Base-by-base conservation (phyloP, 64 coral and sea anemone species). In the Stichodactyla mertensii region DNA sequence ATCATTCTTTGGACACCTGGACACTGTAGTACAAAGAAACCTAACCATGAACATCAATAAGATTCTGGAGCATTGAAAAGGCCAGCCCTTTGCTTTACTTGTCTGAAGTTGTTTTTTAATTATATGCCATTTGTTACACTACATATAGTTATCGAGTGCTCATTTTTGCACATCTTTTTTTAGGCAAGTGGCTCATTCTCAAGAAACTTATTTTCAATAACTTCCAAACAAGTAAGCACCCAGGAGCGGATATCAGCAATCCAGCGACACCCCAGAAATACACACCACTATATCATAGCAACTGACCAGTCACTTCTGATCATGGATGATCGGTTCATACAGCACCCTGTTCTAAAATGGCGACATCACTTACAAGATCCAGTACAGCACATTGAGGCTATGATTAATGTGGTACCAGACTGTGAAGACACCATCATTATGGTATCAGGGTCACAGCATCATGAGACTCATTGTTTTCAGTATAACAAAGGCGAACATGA, bases 221-320 rank as follows among this genome's bases (percentile, higher is more conserved):
- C 92, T 78, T 98, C 96, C 55, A 60, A 54, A 52, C 87, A 98
- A 64, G 71, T 98, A 7, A 84, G 83, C 77, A 84, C 31, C 22
- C 88, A 84, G 82, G 96, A 98, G 57, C 82, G 87, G 27, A 83
- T 98, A 77, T 89, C 96, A 19, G 87, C 92, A 45, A 80, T 98
- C 78, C 96, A 98, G 56, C 89, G 93, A 10, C 71, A 92, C 10
- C 82, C 87, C 16, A 11, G 83, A 59, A 95, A 98, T 57, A 81
- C 83, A 52, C 89, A 98, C 52, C 86, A 98, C 59, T 94, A 92
- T 55, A 0, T 95, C 28, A 27, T 95, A 64, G 93, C 85, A 11
- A 98, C 96, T n/a, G 93, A 92, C 57, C 96, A 98, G 57, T 95
- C 93, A 61, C 86, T 99, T 15, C 64, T 95, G 19, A 66, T 98